A percentile compares a stretch with the other conserved stretches of the same genome.
These are phyloP conservation scores for Polypterus bichir DNA, from an alignment of 2,113 vertebrate species.

Conservation along the genomic window DNA sequence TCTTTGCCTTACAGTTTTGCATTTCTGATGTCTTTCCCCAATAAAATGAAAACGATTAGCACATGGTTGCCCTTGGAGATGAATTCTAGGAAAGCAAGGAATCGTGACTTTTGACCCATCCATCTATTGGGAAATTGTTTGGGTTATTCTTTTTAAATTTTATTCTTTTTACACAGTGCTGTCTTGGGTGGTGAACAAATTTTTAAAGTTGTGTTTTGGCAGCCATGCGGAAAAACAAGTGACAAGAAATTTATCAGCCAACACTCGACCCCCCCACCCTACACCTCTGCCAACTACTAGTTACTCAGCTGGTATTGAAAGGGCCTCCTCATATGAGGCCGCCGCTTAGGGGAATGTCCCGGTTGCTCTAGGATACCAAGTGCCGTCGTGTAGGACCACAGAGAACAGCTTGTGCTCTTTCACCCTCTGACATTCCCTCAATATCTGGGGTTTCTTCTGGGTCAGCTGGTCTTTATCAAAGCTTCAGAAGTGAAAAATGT, in stretches of 20 bases:
- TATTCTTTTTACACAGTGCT: no score
- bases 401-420: slow-evolving; percentile 51
- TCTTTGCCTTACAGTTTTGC: no score
- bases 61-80: no score
- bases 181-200: background rate
- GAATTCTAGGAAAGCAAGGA: no score
- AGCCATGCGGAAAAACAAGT: slow-evolving; percentile 1
- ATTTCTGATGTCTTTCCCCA: no score
- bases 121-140: no score
- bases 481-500: slow-evolving; percentile 52
- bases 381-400: slow-evolving; percentile 41
- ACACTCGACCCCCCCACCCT: slow-evolving; percentile 2
- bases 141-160: no score
- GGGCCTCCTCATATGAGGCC: slow-evolving; percentile 30
- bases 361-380: slow-evolving; percentile 49
- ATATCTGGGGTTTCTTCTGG: slow-evolving; percentile 45
- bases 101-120: no score
- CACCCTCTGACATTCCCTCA: slow-evolving; percentile 33
- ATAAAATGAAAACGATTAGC: no score
- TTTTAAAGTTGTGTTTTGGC: slow-evolving; percentile 3
- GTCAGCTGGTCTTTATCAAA: slow-evolving; percentile 48
- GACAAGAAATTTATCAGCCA: slow-evolving; percentile 3
- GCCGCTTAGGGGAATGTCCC: slow-evolving; percentile 30
- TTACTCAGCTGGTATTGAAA: slow-evolving; percentile 31
- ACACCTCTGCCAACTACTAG: slow-evolving; percentile 19